Evolutionary conservation across 1,140 invertebrate genomes (phyloP).

Genomic region (Tigriopus japonicus): DNA sequence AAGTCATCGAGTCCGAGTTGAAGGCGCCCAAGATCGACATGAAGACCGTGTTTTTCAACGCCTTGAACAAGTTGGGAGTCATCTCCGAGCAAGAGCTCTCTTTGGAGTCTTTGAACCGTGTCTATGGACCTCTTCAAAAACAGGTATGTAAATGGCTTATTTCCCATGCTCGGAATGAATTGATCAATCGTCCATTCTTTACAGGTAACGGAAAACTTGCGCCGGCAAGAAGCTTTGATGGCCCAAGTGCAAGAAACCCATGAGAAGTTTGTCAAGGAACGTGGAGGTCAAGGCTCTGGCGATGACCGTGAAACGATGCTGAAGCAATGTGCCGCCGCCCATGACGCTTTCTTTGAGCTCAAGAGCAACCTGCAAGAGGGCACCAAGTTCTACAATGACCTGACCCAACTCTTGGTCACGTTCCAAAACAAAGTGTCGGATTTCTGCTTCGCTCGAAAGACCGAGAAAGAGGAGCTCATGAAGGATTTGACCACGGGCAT

Average conservation of each 20-base stretch:
- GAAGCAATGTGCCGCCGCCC: constrained; percentile 64
- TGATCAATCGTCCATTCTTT: background rate
- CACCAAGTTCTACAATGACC: constrained; percentile 94
- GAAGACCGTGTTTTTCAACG: constrained; percentile 55
- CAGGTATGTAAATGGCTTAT: constrained; percentile 34
- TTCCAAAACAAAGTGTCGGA: constrained; percentile 97
- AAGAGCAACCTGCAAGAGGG: constrained; percentile 79
- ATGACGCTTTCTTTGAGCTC: constrained; percentile 78
- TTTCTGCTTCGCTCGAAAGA: constrained; percentile 95
- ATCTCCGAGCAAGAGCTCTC: constrained; percentile 70
- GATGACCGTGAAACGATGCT: constrained; percentile 50
- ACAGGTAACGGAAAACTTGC: constrained; percentile 41
- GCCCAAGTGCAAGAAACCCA: constrained; percentile 44
- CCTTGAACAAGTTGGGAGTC: constrained; percentile 58
- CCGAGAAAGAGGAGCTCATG: constrained; percentile 92
- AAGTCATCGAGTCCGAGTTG: constrained; percentile 66
- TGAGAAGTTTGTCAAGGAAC: constrained; percentile 16
- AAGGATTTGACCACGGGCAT: constrained; percentile 39
- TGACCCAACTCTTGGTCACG: constrained; percentile 77
- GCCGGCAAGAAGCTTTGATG: constrained; percentile 55
- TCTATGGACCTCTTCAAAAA: constrained; percentile 60
- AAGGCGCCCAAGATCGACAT: constrained; percentile 66
- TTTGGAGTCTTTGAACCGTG: constrained; percentile 47
- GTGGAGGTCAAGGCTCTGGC: constrained; percentile 31
- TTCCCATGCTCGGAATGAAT: background rate